phyloP scores from a whole-genome alignment of 64 coral and sea anemone species.

The Orbicella faveolata region DNA sequence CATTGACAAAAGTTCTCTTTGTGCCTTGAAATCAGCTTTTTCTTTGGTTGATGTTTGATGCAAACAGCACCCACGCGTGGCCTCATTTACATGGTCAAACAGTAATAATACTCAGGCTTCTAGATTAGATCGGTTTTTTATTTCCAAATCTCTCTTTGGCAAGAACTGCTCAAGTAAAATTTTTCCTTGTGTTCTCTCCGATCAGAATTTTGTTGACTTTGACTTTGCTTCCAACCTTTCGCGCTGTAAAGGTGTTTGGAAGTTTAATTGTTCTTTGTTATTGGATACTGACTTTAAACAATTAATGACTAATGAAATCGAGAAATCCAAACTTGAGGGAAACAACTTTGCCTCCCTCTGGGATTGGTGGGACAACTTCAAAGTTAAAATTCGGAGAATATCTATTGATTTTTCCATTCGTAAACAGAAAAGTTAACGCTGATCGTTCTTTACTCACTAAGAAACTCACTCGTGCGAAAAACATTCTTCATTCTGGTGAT shows the following conservation, averaged over 20 bases:
- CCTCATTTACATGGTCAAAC: slow-evolving; percentile 18
- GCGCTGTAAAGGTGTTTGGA: slow-evolving; percentile 9
- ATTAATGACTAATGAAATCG: background rate
- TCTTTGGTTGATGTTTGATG: background rate
- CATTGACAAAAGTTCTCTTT: background rate
- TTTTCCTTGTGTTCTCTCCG: background rate
- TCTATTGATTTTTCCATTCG: background rate
- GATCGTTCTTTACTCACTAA: background rate
- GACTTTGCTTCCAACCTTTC: background rate
- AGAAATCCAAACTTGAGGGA: background rate
- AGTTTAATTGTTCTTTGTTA: background rate
- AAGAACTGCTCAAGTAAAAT: background rate
- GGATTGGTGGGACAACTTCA: slow-evolving; percentile 50
- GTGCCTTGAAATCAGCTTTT: background rate
- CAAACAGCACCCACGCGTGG: background rate
- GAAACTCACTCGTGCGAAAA: background rate
- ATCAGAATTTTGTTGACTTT: background rate
- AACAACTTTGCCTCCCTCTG: slow-evolving; percentile 5
- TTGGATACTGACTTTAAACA: background rate
- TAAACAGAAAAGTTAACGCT: background rate
- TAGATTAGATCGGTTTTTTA: background rate
- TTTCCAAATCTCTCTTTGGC: background rate
- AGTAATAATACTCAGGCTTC: background rate
- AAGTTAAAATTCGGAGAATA: background rate
- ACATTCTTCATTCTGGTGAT: background rate